Percentiles rank a stretch among this genome's conserved stretches.
phyloP scores from a whole-genome alignment of 2,888 invertebrate genomes.

The Hirudinaria manillensis region DNA sequence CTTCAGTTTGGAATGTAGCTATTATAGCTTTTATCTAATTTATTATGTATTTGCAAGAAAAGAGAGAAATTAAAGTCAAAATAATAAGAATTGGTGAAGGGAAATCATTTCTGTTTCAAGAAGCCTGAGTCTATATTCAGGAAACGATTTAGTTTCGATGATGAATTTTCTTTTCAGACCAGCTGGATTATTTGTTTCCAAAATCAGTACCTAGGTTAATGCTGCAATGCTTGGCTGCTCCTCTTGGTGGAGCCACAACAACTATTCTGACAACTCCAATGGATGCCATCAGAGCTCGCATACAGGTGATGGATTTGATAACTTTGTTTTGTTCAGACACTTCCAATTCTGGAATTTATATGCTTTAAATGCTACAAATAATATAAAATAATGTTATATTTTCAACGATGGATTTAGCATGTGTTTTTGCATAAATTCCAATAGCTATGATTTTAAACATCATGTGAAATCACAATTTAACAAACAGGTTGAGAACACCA shows the following conservation, averaged over 20 bases:
- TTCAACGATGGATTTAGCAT: too few relatives aligned
- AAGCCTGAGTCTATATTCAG: too few relatives aligned
- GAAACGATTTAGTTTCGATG: too few relatives aligned
- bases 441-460: too few relatives aligned
- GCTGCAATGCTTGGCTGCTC: constrained; percentile 81
- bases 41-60: background rate
- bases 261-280: constrained; percentile 90
- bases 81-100: background rate
- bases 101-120: too few relatives aligned
- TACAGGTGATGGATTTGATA: constrained; percentile 66
- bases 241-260: constrained; percentile 84
- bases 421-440: too few relatives aligned
- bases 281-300: constrained; percentile 81
- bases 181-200: constrained; percentile 42
- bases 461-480: too few relatives aligned
- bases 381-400: too few relatives aligned
- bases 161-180: constrained; percentile 38
- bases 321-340: background rate
- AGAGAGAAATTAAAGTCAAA: background rate
- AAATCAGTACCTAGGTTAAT: constrained; percentile 66
- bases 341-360: too few relatives aligned
- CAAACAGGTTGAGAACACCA: constrained; percentile 63
- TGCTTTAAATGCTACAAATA: too few relatives aligned
- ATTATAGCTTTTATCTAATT: background rate
- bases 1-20: constrained; percentile 11